Base-by-base conservation (phyloP, 92 coral and sea anemone species). In the Epizoanthus stellaris region DNA sequence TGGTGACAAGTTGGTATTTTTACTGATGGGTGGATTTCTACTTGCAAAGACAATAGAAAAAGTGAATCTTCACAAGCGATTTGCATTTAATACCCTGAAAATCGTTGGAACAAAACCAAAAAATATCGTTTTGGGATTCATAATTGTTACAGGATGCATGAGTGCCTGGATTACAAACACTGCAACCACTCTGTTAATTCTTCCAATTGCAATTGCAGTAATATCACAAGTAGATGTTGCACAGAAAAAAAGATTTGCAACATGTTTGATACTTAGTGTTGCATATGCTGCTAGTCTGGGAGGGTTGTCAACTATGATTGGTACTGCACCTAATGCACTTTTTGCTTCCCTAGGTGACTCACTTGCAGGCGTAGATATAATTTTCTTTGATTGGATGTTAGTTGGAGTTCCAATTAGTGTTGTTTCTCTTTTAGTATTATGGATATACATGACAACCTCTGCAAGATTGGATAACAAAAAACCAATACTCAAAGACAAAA, bases 81-180 rank as follows among this genome's bases (percentile, higher is more conserved):
- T 70, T 40, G 75, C 75, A 0, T 14, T 70, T 0, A 70, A 70
- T 4, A 70, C 25, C 0, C 30, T 70, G 1, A 40, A 43, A 7
- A 2, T 19, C 0, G 56, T 70, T 2, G 75, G 75, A 1, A 40
- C 75, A 40, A 70, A 40, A 40, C 75, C 75, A 40, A 40, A 70
- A 40, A 40, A 40, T 0, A 14, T 70, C 12, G 9, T 70, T 4
- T 40, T 40, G 0, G 75, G 56, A 14, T 70, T 70, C 58, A 70
- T 70, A 1, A 40, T 40, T 40, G 75, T 40, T 3, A 70, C 75
- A 0, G 75, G 23, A 0, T 40, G 5, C 47, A 0, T 70, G 30
- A 70, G 75, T 40, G 57, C 57, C 1, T 70, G 75, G 75, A 13
- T 70, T 70, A 40, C 75, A 14, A 70, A 70, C 30, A 70, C 75